Percentiles rank a stretch among this genome's conserved stretches.
Evolutionary conservation across 2,797 vertebrate genomes (phyloP).

Genomic region (Sandelia bainsii): DNA sequence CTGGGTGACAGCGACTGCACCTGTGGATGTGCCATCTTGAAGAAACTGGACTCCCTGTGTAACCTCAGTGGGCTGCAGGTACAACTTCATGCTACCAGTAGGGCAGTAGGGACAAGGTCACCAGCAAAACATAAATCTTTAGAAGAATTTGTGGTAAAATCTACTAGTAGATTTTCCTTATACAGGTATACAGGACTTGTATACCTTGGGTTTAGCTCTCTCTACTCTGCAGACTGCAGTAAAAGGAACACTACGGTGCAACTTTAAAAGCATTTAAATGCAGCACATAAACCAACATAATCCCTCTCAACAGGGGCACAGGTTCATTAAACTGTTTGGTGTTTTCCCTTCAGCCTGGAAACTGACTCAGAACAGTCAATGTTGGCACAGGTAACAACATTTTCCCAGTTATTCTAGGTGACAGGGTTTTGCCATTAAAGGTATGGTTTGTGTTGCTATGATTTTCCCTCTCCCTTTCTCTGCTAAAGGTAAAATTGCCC

Average conservation of each 20-base stretch:
- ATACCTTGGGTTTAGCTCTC: too few species aligned
- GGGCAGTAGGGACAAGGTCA: too few species aligned
- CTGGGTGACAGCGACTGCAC: too few species aligned
- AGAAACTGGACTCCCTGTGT: too few species aligned
- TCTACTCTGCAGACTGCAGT: background rate
- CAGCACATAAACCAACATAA: constrained; percentile 34
- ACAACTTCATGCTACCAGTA: too few species aligned
- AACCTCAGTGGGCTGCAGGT: too few species aligned
- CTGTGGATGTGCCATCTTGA: too few species aligned
- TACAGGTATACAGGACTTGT: too few species aligned
- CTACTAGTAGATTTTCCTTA: too few species aligned
- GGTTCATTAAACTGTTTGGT: constrained; percentile 1
- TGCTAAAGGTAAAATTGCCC: constrained; percentile 31
- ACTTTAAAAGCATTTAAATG: constrained; percentile 8
- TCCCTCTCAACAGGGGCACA: constrained; percentile 14
- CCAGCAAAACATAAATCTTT: too few species aligned
- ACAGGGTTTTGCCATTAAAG: constrained; percentile 36
- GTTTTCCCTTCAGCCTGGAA: constrained; percentile 21
- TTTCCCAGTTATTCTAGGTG: constrained; percentile 11
- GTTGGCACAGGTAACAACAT: constrained; percentile 20
- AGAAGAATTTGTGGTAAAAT: too few species aligned
- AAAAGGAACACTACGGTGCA: background rate
- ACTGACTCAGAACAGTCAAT: constrained; percentile 13
- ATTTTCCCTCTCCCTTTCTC: constrained; percentile 23
- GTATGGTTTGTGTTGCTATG: constrained; percentile 25